Evolutionary conservation across 2,888 invertebrate species (phyloP), one percentile per base, ranked within the genome.

Genomic region (Axea sp.): DNA sequence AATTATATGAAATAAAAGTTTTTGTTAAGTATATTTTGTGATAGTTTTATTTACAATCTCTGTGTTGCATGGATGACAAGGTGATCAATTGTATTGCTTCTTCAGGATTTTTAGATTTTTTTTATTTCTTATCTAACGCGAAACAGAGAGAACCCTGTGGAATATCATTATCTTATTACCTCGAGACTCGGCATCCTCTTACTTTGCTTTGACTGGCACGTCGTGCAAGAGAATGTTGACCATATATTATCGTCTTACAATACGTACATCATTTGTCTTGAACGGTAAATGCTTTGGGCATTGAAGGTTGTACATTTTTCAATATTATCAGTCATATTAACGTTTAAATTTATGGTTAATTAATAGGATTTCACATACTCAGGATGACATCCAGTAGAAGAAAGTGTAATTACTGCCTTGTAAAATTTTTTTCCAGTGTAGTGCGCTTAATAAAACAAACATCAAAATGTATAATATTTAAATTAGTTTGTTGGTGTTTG

Each of bases 141-240:
- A 35, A 11, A 8, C 9, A 3, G 19, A 41, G 19, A 41, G 19
- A 30, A 41, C 12, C 31, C 55, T 31, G 31, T 4, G 3, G 55
- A 41, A 31, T 57, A 57, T 57, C 31, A 57, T 57, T 57, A 57
- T 31, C 41, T 41, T 24, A 57, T 57, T 57, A 41, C 55, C 28
- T 39, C 39, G 30, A 19, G 39, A 26, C 55, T 53, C 28, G 12
- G 53, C 7, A 26, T 24, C 37, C 53, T 55, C n/a, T 39, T 55
- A 39, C 30, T n/a, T n/a, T 11, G 28, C 41, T 57, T 41, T 57
- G 55, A 41, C 41, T 57, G 5, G 28, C 12, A 31, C 41, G 55
- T 57, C 41, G 24, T 7, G 31, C 3, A 6, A 1, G 9, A 57
- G 55, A 57, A 57, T 31, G 55, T 43, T 31, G 41, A 43, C 30